Conservation (phyloP, 2,113 vertebrate species). For the Columbina picui region DNA sequence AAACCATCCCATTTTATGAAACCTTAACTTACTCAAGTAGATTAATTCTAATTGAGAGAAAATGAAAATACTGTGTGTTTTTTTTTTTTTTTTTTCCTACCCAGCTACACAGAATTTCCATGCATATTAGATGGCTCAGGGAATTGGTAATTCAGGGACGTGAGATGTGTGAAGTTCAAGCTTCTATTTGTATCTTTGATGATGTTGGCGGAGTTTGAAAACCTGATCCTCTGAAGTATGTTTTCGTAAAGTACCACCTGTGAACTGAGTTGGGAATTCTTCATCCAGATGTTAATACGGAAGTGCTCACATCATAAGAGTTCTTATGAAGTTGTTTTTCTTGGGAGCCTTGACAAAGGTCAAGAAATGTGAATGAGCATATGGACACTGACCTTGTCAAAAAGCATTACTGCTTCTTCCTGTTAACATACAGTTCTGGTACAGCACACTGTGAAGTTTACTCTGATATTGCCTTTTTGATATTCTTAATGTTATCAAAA, state of each 20-base stretch:
- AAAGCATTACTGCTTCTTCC: background rate
- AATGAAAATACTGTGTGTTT: conserved; percentile 13
- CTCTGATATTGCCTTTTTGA: background rate
- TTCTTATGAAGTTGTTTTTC: background rate
- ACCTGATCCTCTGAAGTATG: background rate
- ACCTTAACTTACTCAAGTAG: conserved; percentile 10
- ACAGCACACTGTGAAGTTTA: background rate
- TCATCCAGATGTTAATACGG: background rate
- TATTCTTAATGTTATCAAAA: background rate
- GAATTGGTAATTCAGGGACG: conserved; percentile 19
- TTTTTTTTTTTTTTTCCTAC: background rate
- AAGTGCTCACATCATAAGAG: background rate
- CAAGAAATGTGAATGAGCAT: background rate
- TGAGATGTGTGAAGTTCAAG: background rate
- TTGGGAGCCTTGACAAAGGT: background rate
- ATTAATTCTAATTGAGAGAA: conserved; percentile 31
- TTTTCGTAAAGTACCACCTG: background rate
- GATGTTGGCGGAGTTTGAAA: background rate
- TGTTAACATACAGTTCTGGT: background rate
- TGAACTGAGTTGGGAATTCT: background rate
- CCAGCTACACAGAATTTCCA: background rate
- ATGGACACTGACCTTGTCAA: background rate
- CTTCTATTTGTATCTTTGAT: background rate
- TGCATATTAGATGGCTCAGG: background rate
- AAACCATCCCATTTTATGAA: conserved; percentile 15